Conservation (phyloP, 2,797 vertebrate species). For the Halcyon badia region DNA sequence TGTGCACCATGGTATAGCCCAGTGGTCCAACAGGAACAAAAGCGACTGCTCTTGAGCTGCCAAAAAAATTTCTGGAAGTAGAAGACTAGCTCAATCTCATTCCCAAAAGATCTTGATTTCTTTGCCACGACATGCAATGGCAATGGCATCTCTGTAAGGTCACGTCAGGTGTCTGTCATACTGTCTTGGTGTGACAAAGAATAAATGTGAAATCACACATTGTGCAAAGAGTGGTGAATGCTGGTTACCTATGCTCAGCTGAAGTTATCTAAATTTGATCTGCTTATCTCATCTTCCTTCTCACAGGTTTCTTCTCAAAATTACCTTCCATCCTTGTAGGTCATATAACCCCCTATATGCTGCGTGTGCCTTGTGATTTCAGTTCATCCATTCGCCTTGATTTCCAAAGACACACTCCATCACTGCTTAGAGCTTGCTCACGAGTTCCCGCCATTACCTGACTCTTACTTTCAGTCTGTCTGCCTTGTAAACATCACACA, state of each 20-base stretch:
- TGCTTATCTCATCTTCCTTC: not conserved
- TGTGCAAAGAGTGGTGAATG: rapidly evolving
- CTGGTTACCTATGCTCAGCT: not conserved
- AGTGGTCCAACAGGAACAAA: rapidly evolving
- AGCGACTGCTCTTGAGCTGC: not conserved
- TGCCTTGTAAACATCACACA: not conserved
- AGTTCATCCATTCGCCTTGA: rapidly evolving
- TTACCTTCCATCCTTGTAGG: not conserved
- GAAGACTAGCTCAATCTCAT: not conserved
- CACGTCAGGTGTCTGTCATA: not conserved
- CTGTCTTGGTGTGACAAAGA: not conserved
- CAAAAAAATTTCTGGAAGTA: not conserved
- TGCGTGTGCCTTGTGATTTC: not conserved
- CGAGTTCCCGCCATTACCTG: not conserved
- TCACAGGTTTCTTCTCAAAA: not conserved
- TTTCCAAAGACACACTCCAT: not conserved
- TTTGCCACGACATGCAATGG: not conserved
- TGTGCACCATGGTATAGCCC: not conserved
- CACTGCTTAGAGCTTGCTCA: not conserved
- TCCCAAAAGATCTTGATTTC: not conserved
- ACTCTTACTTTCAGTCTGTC: not conserved
- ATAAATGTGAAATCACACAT: not conserved
- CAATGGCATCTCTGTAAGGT: not conserved
- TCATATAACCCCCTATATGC: not conserved
- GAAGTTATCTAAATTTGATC: not conserved